Percentiles rank a stretch among this genome's conserved stretches.
phyloP scores from a whole-genome alignment of 1,140 invertebrate species.

The Pogonus chalceus region DNA sequence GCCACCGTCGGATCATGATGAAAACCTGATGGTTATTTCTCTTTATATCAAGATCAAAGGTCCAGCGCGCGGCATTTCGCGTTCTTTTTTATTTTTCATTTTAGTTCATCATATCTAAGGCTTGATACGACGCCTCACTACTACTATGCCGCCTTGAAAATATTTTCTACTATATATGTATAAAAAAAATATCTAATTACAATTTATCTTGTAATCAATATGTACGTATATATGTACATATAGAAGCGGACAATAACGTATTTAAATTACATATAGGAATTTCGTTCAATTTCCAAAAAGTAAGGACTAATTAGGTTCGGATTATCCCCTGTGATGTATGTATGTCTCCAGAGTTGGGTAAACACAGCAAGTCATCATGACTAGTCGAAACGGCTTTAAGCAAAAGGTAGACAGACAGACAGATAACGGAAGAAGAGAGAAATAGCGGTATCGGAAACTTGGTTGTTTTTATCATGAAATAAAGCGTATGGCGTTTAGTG shows the following conservation, averaged over 20 bases:
- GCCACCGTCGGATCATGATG: neutral
- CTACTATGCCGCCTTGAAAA: neutral
- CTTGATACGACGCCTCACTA: neutral
- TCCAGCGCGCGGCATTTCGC: slow-evolving; percentile 4
- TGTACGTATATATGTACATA: no score
- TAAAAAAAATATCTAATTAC: neutral
- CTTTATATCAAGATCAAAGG: slow-evolving; percentile 6
- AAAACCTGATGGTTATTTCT: slow-evolving; percentile 7
- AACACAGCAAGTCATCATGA: slow-evolving; percentile 4
- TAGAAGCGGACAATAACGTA: no score
- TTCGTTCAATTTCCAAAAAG: no score
- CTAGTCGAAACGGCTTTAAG: neutral
- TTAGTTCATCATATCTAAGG: slow-evolving; percentile 1
- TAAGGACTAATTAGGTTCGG: neutral
- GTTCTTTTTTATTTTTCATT: slow-evolving; percentile 1
- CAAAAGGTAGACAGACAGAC: neutral
- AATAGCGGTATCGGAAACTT: no score
- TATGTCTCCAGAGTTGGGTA: neutral
- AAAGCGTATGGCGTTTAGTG: no score
- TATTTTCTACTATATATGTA: neutral
- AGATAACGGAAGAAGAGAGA: neutral
- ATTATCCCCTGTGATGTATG: neutral
- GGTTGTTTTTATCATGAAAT: no score
- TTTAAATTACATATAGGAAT: no score
- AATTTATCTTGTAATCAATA: no score